Evolutionary conservation across 2,797 vertebrate genomes (phyloP), one percentile per base, ranked within the genome.

Genomic region (Lepilemur ruficaudatus): DNA sequence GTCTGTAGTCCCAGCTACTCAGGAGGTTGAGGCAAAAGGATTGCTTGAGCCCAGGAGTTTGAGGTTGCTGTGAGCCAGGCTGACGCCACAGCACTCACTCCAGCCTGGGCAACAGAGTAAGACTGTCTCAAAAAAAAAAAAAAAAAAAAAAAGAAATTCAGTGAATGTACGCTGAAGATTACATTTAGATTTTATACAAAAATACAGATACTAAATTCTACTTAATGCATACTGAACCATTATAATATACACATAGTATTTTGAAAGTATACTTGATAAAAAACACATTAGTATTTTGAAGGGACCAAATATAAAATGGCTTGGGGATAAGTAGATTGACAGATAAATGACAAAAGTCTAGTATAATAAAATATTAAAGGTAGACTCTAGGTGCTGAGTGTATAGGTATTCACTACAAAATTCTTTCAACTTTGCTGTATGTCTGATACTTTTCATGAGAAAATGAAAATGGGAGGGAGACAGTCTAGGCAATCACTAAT

Each of bases 181-280:
- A 59, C 35, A 86, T 81, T 87, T 75, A 79, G 63, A 69, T 85
- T 81, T 93, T 86, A 84, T 73, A 52, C 50, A 75, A 90, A 91
- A 80, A 55, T 55, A 55, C 52, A 91, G 83, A 70, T 67, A 52
- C 43, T 73, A 84, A 89, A 92, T 11, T 79, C 48, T 80, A 88
- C 22, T 61, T 79, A 91, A 75, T 57, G 12, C 32, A 72, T 65
- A n/a, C 48, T 94, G 25, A 14, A 35, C 59, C 55, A 81, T 28
- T 80, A 35, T 30, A 22, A 55, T 22, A 22, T 50, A 12, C 35
- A 41, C 43, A 38, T 59, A 43, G 43, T 41, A 61, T 81, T 81
- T 43, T 30, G 23, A 57, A 79, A 61, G 14, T 8, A 4, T 41
- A 85, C 23, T 41, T 86, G 50, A 57, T 67, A 65, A 4, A 87